These are phyloP conservation scores for Apocrypta bakeri DNA, from an alignment of 1,140 invertebrate genomes.

Conservation along the genomic window DNA sequence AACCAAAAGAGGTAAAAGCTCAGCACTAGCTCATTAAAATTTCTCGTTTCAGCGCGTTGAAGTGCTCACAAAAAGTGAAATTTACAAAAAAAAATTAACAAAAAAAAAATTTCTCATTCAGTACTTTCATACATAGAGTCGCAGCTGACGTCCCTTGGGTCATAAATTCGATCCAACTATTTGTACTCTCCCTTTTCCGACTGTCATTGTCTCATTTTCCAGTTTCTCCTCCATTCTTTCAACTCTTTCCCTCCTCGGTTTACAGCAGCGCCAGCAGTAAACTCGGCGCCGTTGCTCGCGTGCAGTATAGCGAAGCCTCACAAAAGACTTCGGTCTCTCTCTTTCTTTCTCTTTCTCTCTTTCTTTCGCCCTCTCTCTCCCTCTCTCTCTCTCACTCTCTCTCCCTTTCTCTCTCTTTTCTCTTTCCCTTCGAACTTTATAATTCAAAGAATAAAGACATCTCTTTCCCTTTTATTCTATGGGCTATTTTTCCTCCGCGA, in stretches of 20 bases:
- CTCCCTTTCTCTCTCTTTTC: too few relatives aligned
- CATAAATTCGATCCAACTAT: slow-evolving; percentile 13
- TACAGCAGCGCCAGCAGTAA: slow-evolving; percentile 5
- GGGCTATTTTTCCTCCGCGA: background rate
- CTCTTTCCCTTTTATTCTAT: background rate
- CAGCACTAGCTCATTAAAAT: background rate
- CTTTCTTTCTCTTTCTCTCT: too few relatives aligned
- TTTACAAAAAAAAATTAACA: background rate
- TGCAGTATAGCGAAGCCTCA: background rate
- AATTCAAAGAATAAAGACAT: background rate
- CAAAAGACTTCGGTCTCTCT: background rate
- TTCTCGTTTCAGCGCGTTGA: background rate
- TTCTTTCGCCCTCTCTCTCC: too few relatives aligned
- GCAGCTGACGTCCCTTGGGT: background rate
- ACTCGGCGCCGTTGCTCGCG: background rate
- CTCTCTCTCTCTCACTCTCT: too few relatives aligned
- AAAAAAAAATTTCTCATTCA: too few relatives aligned
- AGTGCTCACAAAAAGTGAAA: background rate
- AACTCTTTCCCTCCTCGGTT: background rate
- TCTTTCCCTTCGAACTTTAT: slow-evolving; percentile 2
- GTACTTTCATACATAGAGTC: too few relatives aligned
- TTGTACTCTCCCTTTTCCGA: slow-evolving; percentile 1
- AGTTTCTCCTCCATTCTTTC: background rate
- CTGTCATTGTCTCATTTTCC: slow-evolving; percentile 16
- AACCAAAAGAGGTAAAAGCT: too few relatives aligned